Base-by-base conservation (phyloP, 1,140 invertebrate species). In the Cepaea nemoralis region DNA sequence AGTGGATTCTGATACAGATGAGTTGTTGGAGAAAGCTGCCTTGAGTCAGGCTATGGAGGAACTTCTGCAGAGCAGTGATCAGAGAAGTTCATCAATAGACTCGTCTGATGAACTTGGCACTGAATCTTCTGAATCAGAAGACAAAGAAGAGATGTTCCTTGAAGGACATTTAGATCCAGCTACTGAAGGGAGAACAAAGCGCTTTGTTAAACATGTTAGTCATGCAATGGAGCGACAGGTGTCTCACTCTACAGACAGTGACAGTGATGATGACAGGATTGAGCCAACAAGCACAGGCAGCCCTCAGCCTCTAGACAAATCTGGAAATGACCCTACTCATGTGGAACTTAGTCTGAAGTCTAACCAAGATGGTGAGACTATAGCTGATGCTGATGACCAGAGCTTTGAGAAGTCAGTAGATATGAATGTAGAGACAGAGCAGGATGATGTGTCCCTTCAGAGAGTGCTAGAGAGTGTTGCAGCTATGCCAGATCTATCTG, bases 41-140 rank as follows among this genome's bases (percentile, higher is more conserved):
- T 81, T 89, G 14, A 86, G 84, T 74, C 76, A 81, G 48, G 86
- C 86, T 66, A 87, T 89, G 87, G 86, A 88, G 55, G 83, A 85
- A 67, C 81, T 89, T 67, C 69, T 90, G 33, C 83, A 74, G 86
- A 83, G 92, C 86, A 87, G 92, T 88, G 88, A 91, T 86, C 83
- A 91, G 80, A 82, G 82, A 33, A 86, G 85, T 45, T 86, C 83
- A 27, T n/a, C 33, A 39, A 39, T 39, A 22, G 16, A 19, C 27
- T 40, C 31, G 39, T 45, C 22, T 35, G 40, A 75, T 14, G 6
- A 19, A 6, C 5, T 27, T 27, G 14, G 19, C 27, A 48, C 37
- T 55, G 74, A 45, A 19, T 27, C 40, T n/a, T 77, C 79, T 37
- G 66, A 71, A 27, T 83, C 82, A 31, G 82, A 66, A 31, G 81